Percentiles rank a stretch among this genome's conserved stretches.
Conservation (phyloP, 2,113 vertebrate species). For the Burhinus oedicnemus region DNA sequence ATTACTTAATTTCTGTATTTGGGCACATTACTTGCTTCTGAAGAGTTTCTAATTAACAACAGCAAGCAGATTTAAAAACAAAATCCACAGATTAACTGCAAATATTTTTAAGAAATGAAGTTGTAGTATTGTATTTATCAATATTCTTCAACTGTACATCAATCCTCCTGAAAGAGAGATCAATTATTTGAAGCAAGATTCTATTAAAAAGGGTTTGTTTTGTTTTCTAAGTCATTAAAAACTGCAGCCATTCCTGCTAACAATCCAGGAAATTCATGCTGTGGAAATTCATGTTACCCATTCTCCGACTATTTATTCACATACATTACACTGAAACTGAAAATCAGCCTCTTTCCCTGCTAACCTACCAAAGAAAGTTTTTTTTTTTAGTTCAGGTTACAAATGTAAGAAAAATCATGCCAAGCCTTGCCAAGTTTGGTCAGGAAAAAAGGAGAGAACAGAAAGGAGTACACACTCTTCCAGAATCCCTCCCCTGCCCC, state of each 20-base stretch:
- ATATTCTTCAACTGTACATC: not conserved
- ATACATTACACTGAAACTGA: not conserved
- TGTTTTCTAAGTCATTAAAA: not conserved
- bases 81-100: not conserved
- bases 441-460: not conserved
- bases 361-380: not conserved
- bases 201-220: not conserved
- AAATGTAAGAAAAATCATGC: not conserved
- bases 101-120: not conserved
- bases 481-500: not conserved
- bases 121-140: not conserved
- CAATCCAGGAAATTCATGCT: not conserved
- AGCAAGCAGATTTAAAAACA: not conserved
- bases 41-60: not conserved
- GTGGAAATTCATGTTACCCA: not conserved
- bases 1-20: not conserved
- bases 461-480: not conserved
- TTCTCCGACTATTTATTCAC: not conserved
- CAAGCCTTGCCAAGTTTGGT: not conserved
- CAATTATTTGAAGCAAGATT: not conserved
- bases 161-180: not conserved
- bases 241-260: not conserved
- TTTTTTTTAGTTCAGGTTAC: not conserved
- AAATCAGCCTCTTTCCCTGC: not conserved
- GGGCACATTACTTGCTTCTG: not conserved